phyloP scores from a whole-genome alignment of 2,888 invertebrate species.

The Spicauda simplicius region DNA sequence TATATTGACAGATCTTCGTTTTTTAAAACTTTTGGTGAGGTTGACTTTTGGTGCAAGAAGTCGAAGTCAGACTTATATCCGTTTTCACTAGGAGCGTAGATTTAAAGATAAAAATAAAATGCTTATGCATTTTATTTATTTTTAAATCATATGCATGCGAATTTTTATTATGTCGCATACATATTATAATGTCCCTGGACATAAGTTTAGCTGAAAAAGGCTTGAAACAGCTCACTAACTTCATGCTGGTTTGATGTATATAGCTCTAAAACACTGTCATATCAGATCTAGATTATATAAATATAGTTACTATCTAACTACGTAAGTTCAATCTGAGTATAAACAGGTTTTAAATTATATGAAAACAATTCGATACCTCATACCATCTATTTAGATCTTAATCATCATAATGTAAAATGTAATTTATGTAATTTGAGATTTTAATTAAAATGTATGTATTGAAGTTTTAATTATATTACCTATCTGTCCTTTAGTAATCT shows the following conservation, averaged over 20 bases:
- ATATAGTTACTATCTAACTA: background rate
- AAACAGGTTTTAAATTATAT: background rate
- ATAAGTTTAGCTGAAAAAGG: too few species aligned
- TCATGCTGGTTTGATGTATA: background rate
- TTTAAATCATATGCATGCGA: too few species aligned
- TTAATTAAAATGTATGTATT: background rate
- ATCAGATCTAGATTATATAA: slow-evolving; percentile 6
- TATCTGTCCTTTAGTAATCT: background rate
- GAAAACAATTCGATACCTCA: slow-evolving; percentile 1
- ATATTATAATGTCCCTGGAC: too few species aligned
- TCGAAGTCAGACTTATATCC: too few species aligned
- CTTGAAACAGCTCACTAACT: background rate
- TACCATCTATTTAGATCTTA: background rate
- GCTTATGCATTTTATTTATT: too few species aligned
- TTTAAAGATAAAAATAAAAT: too few species aligned
- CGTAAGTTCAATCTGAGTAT: background rate
- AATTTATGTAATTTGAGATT: background rate
- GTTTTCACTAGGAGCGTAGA: too few species aligned
- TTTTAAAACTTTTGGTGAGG: too few species aligned
- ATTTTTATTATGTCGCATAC: too few species aligned
- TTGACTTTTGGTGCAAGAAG: too few species aligned
- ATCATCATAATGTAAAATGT: background rate
- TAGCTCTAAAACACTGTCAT: slow-evolving; percentile 9
- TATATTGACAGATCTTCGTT: too few species aligned
- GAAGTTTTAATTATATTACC: background rate